These are phyloP conservation scores for Eupithecia inturbata DNA, from an alignment of 2,888 invertebrate genomes.

Conservation along the genomic window DNA sequence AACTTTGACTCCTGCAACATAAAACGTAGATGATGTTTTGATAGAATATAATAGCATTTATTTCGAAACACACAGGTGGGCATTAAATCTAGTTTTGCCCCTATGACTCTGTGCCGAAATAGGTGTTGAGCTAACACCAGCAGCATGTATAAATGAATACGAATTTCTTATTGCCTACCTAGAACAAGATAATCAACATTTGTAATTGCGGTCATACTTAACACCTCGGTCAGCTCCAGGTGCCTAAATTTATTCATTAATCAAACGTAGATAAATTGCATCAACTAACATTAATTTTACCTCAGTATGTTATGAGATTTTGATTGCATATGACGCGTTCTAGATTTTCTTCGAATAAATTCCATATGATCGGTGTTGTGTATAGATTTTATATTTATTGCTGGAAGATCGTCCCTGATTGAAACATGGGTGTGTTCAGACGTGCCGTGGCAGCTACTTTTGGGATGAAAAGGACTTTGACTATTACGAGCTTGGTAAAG, in stretches of 20 bases:
- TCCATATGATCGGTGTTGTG: slow-evolving; percentile 19
- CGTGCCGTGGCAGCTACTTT: slow-evolving; percentile 37
- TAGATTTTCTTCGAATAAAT: slow-evolving; percentile 22
- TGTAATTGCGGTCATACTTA: background rate
- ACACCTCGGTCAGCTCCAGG: slow-evolving; percentile 43
- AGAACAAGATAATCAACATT: slow-evolving; percentile 8
- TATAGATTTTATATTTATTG: slow-evolving; percentile 25
- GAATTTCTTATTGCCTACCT: background rate
- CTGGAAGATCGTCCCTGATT: slow-evolving; percentile 44
- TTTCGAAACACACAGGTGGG: too few relatives aligned
- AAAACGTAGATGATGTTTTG: background rate
- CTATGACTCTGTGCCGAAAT: too few relatives aligned
- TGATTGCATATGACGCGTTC: slow-evolving; percentile 63
- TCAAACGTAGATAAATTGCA: slow-evolving; percentile 51
- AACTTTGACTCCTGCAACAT: too few relatives aligned
- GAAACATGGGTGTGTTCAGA: slow-evolving; percentile 51
- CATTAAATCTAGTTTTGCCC: too few relatives aligned
- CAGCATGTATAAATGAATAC: too few relatives aligned
- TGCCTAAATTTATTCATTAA: slow-evolving; percentile 57
- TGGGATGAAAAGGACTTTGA: slow-evolving; percentile 42
- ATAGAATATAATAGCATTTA: too few relatives aligned
- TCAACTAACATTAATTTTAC: slow-evolving; percentile 41
- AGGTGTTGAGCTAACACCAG: too few relatives aligned
- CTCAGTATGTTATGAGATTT: slow-evolving; percentile 59
- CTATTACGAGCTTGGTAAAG: slow-evolving; percentile 46